Percentiles rank a stretch among this genome's conserved stretches.
phyloP scores from a whole-genome alignment of 2,888 invertebrate species.

The Koerneria pararmatus region DNA sequence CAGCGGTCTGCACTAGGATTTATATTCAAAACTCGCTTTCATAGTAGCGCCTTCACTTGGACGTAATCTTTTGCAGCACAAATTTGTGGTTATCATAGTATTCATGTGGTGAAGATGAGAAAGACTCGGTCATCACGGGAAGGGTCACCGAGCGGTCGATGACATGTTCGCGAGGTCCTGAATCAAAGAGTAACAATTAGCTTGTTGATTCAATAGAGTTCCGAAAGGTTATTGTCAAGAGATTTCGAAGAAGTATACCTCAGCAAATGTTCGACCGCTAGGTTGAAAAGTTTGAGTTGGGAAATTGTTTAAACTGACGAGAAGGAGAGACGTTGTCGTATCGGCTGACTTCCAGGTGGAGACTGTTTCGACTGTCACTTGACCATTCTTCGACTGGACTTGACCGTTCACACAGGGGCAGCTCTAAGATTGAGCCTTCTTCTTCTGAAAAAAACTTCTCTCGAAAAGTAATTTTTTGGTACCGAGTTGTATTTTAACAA shows the following conservation, averaged over 20 bases:
- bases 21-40: no score
- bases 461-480: constrained; percentile 21
- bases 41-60: no score
- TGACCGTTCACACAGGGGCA: constrained; percentile 35
- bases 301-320: no score
- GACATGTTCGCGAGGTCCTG: constrained; percentile 24
- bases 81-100: no score
- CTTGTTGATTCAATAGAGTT: constrained; percentile 53
- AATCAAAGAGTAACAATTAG: constrained; percentile 33
- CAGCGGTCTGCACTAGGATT: no score
- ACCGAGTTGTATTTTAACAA: no score
- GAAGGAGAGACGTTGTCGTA: constrained; percentile 49
- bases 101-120: no score
- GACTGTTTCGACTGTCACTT: constrained; percentile 37
- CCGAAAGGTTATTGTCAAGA: constrained; percentile 41
- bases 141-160: constrained; percentile 19
- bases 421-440: constrained; percentile 1
- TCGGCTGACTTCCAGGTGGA: constrained; percentile 48
- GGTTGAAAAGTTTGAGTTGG: no score
- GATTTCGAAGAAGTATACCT: no score
- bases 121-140: no score
- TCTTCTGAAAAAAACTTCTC: constrained; percentile 19
- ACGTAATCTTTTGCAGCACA: no score
- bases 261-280: no score
- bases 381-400: constrained; percentile 46